Evolutionary conservation across 2,113 vertebrate genomes (phyloP).

Genomic region (Ciconia boyciana): DNA sequence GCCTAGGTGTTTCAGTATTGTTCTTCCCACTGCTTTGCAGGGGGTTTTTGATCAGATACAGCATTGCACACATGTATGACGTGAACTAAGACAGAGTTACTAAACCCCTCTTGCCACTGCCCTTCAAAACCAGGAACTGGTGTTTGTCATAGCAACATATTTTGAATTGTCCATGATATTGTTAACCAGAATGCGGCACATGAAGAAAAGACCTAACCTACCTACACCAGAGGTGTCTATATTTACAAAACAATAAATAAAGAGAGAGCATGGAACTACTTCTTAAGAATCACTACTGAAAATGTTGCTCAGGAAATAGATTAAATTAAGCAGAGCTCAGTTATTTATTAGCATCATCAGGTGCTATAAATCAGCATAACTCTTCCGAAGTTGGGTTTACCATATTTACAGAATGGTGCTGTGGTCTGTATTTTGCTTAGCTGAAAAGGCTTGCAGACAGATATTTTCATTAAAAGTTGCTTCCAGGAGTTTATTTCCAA

Average conservation of each 20-base stretch:
- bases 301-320: neutral
- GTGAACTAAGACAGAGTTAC: neutral
- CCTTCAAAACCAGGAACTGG: neutral
- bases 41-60: neutral
- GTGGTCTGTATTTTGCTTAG: neutral
- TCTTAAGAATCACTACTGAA: neutral
- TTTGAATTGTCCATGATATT: neutral
- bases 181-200: neutral
- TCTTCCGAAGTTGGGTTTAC: neutral
- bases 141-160: neutral
- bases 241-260: neutral
- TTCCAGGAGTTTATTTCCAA: neutral
- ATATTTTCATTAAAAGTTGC: neutral
- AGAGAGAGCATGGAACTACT: neutral
- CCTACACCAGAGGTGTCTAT: neutral
- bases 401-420: neutral
- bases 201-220: neutral
- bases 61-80: neutral
- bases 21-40: neutral
- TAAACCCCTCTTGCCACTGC: neutral
- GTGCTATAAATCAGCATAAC: neutral
- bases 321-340: neutral
- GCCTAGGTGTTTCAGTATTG: neutral
- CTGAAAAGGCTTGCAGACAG: neutral
- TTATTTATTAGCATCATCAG: neutral